These are phyloP conservation scores for Himalopsyche phryganea DNA, from an alignment of 1,140 invertebrate genomes.

Conservation along the genomic window DNA sequence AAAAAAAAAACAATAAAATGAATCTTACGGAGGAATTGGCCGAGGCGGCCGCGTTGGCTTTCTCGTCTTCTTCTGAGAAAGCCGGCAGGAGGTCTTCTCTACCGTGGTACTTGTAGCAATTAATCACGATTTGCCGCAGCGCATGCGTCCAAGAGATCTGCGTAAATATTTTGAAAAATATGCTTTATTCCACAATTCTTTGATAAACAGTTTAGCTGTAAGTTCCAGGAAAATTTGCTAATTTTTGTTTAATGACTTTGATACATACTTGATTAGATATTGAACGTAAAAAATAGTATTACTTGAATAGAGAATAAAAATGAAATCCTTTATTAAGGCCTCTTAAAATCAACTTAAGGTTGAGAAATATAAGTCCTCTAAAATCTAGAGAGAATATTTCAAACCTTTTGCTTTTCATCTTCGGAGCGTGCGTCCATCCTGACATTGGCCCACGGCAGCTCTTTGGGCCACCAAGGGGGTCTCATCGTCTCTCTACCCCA, in stretches of 20 bases:
- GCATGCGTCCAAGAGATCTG: slow-evolving; percentile 98
- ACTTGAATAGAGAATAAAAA: no score
- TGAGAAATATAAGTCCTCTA: no score
- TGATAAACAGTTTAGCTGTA: no score
- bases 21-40: slow-evolving; percentile 40
- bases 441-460: slow-evolving; percentile 96
- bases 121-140: slow-evolving; percentile 94
- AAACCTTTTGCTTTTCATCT: slow-evolving; percentile 95
- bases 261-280: no score
- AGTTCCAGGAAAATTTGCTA: no score
- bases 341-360: no score
- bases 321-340: no score
- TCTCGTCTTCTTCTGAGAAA: slow-evolving; percentile 89
- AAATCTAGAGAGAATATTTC: no score
- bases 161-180: slow-evolving; percentile 3
- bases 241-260: no score
- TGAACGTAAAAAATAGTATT: no score
- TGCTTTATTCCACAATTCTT: no score
- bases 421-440: slow-evolving; percentile 94
- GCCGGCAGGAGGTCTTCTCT: slow-evolving; percentile 92
- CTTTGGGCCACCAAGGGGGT: slow-evolving; percentile 96
- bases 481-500: slow-evolving; percentile 95
- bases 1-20: slow-evolving; percentile 1
- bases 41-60: slow-evolving; percentile 55
- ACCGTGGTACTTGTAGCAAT: slow-evolving; percentile 97